Evolutionary conservation across 2,113 vertebrate species (phyloP), one percentile per base, ranked within the genome.

Genomic region (Leptocoma aspasia): DNA sequence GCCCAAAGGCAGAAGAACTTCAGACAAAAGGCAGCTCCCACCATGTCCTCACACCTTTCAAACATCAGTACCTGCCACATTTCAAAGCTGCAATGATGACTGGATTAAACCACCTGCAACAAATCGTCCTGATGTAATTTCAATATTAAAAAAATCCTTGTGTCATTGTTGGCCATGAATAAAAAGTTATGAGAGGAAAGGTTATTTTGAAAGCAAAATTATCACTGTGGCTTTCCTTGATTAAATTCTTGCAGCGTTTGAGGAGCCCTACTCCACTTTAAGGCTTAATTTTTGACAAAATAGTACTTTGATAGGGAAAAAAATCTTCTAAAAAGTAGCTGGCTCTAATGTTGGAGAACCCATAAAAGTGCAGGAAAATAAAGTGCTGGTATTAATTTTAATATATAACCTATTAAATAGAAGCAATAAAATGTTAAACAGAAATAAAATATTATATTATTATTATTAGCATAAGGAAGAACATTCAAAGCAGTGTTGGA

Each of bases 21-120:
- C 61, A 94, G 89, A 88, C 31, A 72, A 82, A 80, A 95, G 39
- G 50, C 75, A 50, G 44, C 21, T 92, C 90, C 96, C 71, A n/a
- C 16, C 26, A 15, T 24, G 39, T 45, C 79, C 82, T 45, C 37
- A 9, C 33, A 79, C 64, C 92, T 86, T 61, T 49, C 84, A 73
- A 31, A 65, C 57, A 82, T 61, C 79, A 41, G 41, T 11, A 13
- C 78, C 71, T 6, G 42, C 26, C 78, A 39, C 15, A 13, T 47
- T 75, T 59, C 56, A 82, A 92, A 86, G 54, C 28, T 42, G 39
- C 39, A 21, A 12, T 5, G 16, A 10, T 39, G 64, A 53, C 68
- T 42, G 59, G 35, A 73, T 92, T 27, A 65, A 94, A 31, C 50
- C 54, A 42, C 11, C 79, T 42, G 75, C 63, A 65, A 35, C 56